Conservation (phyloP, 1,140 invertebrate genomes). For the Battus philenor region DNA sequence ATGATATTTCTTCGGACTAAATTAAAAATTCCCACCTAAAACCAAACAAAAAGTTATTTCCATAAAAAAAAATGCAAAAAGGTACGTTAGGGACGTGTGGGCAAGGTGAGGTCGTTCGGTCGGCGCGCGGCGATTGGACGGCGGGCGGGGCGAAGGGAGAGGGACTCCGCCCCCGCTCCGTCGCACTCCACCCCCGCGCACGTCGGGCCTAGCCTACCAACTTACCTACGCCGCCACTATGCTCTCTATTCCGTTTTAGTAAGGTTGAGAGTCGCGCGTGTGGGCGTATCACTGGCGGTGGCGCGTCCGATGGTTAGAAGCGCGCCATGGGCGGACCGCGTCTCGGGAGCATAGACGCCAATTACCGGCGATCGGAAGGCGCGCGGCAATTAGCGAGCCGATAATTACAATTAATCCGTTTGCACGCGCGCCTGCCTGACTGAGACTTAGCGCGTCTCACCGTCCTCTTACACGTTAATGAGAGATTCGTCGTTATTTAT, state of each 20-base stretch:
- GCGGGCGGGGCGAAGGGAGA: conserved; percentile 58
- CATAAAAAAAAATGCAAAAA: conserved; percentile 51
- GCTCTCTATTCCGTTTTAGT: conserved; percentile 25
- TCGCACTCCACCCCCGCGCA: conserved; percentile 49
- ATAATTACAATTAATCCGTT: conserved; percentile 23
- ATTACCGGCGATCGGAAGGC: conserved; percentile 53
- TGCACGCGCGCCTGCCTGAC: too few relatives aligned
- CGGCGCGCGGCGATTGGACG: conserved; percentile 42
- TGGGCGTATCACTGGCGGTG: conserved; percentile 30
- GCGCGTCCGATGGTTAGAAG: conserved; percentile 51
- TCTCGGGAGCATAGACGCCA: conserved; percentile 59
- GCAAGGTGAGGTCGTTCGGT: conserved; percentile 59
- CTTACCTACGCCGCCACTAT: conserved; percentile 36
- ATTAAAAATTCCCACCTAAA: too few relatives aligned
- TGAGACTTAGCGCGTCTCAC: too few relatives aligned
- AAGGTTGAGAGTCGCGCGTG: conserved; percentile 34
- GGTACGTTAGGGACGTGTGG: conserved; percentile 54
- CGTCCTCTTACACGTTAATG: too few relatives aligned
- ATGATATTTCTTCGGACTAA: too few relatives aligned
- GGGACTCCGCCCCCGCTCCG: conserved; percentile 40
- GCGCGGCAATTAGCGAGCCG: conserved; percentile 46
- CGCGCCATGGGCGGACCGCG: conserved; percentile 67
- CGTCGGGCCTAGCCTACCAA: conserved; percentile 39
- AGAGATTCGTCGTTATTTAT: too few relatives aligned
- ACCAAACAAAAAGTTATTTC: not conserved